Conservation (phyloP, 2,113 vertebrate species). For the Eurystomus gularis region DNA sequence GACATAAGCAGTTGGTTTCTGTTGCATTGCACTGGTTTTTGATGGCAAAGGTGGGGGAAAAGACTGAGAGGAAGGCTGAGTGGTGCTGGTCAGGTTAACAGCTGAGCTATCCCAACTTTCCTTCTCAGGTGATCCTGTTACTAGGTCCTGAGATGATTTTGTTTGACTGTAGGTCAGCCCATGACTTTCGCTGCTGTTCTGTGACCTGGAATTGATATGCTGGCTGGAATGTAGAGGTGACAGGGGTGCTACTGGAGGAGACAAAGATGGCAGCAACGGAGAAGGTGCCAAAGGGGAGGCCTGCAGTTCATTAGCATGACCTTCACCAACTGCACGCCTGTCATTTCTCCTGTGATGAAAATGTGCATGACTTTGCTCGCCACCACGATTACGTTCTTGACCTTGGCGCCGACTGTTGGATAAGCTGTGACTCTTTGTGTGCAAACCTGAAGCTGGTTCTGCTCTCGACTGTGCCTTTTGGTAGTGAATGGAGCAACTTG, state of each 20-base stretch:
- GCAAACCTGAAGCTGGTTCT: conserved; percentile 44
- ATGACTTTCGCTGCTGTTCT: conserved; percentile 56
- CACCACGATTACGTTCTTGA: background rate
- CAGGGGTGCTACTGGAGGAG: conserved; percentile 73
- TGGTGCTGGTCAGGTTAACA: conserved; percentile 61
- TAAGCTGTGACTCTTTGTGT: conserved; percentile 38
- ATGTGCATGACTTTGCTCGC: conserved; percentile 21
- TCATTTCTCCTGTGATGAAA: conserved; percentile 57
- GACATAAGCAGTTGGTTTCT: conserved; percentile 94
- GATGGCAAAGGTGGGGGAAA: conserved; percentile 83
- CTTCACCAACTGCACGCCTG: conserved; percentile 48
- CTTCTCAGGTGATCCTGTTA: conserved; percentile 46
- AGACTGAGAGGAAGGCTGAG: conserved; percentile 79
- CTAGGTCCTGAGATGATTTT: conserved; percentile 51
- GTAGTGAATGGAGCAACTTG: conserved; percentile 55
- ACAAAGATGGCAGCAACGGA: conserved; percentile 70
- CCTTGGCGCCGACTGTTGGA: conserved; percentile 27
- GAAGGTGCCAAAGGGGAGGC: conserved; percentile 57
- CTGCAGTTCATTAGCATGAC: background rate
- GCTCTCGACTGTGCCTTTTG: conserved; percentile 63
- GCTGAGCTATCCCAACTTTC: conserved; percentile 64
- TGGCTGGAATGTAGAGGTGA: conserved; percentile 84
- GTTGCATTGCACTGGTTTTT: conserved; percentile 82
- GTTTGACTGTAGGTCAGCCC: conserved; percentile 26
- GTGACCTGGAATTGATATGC: conserved; percentile 68